Evolutionary conservation across 2,888 invertebrate species (phyloP), one percentile per base, ranked within the genome.

Genomic region (Rhagonycha fulva): DNA sequence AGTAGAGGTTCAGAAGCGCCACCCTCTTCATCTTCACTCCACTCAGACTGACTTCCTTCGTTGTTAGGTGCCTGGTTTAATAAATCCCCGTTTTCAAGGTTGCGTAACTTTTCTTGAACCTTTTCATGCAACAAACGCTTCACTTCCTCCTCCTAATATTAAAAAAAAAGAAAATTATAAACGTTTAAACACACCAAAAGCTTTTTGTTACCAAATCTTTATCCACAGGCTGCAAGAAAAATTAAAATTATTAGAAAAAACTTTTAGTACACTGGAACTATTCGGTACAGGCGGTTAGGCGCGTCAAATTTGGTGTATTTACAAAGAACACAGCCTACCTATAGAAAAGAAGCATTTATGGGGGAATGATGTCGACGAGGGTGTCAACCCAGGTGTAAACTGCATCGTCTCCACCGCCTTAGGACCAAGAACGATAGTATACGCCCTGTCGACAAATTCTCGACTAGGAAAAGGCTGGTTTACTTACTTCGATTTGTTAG

Each of bases 1-100:
- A 90, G 82, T n/a, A 90, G 83, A 11, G 89, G 89, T 78, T 90
- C 92, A n/a, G 91, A 91, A 70, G 91, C 92, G 77, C 91, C 92
- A 63, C 91, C 92, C 80, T 92, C 91, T 81, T 91, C 91, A 82
- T 91, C 91, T 83, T 92, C 92, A 79, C 94, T 94, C 95, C 95
- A 95, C 85, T 95, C 95, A n/a, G 94, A 94, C 83, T 94, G 94
- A 87, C 94, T 94, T 84, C 93, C 92, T 80, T 92, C 89, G 14
- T 76, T 66, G 87, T 88, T 85, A 78, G 88, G 85, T 82, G 88
- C 85, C 82, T 76, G 66, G 23, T 14, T 30, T 66, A 71, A 19
- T 7, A 70, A 14, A 12, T 71, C 75, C 30, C 81, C 80, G 70
- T 83, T 83, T 78, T 85, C 86, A 60, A 86, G 79, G 79, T 84